These are phyloP conservation scores for Conger conger DNA, from an alignment of 2,113 vertebrate species.

Conservation along the genomic window DNA sequence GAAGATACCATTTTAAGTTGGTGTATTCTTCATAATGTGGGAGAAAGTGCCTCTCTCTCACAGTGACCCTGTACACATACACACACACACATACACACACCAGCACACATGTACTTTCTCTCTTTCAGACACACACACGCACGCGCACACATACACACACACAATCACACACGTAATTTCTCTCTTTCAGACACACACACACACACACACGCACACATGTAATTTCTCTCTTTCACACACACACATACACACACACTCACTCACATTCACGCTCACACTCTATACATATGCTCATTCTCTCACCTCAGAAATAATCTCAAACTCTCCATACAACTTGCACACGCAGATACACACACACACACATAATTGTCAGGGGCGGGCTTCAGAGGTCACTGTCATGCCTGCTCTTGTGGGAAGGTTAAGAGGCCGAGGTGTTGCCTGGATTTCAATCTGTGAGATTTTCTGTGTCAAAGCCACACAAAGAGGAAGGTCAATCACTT, in stretches of 20 bases:
- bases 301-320: no score
- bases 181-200: conserved; percentile 18
- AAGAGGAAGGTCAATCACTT: conserved; percentile 16
- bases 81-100: no score
- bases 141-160: background rate
- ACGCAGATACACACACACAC: conserved; percentile 21
- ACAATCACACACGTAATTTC: conserved; percentile 23
- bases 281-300: no score
- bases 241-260: background rate
- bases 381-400: conserved; percentile 24
- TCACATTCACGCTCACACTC: conserved; percentile 22
- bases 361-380: conserved; percentile 5
- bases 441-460: conserved; percentile 59
- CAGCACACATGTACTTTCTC: no score
- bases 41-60: no score
- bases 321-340: background rate
- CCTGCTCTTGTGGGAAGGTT: conserved; percentile 26
- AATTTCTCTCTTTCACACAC: background rate
- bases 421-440: conserved; percentile 64
- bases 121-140: conserved; percentile 15
- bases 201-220: background rate
- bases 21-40: no score
- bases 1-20: no score
- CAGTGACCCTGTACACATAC: no score
- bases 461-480: conserved; percentile 47